Evolutionary conservation across 2,113 vertebrate species (phyloP).

Genomic region (Andinoacara biseriatus): DNA sequence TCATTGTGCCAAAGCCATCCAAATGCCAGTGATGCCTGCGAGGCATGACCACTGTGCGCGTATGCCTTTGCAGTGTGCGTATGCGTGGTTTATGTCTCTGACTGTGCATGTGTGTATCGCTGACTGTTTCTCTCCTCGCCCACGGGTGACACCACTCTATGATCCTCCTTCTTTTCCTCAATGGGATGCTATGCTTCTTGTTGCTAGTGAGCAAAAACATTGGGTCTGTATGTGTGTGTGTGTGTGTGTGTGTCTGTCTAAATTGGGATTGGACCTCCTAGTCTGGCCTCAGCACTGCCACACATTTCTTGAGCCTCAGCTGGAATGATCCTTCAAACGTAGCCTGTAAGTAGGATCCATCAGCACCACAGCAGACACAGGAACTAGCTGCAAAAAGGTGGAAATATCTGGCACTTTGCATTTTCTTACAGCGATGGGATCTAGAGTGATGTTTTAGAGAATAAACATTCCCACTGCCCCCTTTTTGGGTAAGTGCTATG

Average conservation of each 20-base stretch:
- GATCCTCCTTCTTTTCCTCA: slow-evolving; percentile 46
- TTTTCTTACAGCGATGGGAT: slow-evolving; percentile 34
- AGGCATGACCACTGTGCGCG: slow-evolving; percentile 50
- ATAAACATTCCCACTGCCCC: slow-evolving; percentile 55
- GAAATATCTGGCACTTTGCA: slow-evolving; percentile 42
- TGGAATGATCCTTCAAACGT: slow-evolving; percentile 22
- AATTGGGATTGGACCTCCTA: slow-evolving; percentile 17
- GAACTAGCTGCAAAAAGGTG: slow-evolving; percentile 36
- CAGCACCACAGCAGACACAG: slow-evolving; percentile 3
- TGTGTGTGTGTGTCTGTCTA: slow-evolving; percentile 3
- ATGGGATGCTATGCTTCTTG: slow-evolving; percentile 14
- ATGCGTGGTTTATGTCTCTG: slow-evolving; percentile 31
- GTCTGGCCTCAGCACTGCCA: not conserved
- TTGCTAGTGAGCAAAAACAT: slow-evolving; percentile 19
- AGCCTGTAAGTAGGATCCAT: slow-evolving; percentile 25
- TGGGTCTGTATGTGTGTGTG: not conserved
- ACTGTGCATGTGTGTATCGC: slow-evolving; percentile 21
- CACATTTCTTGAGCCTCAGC: slow-evolving; percentile 33
- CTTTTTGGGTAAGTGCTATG: slow-evolving; percentile 55
- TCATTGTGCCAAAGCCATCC: slow-evolving; percentile 63
- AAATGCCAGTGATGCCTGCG: slow-evolving; percentile 66
- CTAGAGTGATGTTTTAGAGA: slow-evolving; percentile 46
- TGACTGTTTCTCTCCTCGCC: slow-evolving; percentile 43
- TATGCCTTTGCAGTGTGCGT: slow-evolving; percentile 32
- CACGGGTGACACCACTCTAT: slow-evolving; percentile 54